Evolutionary conservation across 2,113 vertebrate genomes (phyloP).

Genomic region (Podarcis raffonei): DNA sequence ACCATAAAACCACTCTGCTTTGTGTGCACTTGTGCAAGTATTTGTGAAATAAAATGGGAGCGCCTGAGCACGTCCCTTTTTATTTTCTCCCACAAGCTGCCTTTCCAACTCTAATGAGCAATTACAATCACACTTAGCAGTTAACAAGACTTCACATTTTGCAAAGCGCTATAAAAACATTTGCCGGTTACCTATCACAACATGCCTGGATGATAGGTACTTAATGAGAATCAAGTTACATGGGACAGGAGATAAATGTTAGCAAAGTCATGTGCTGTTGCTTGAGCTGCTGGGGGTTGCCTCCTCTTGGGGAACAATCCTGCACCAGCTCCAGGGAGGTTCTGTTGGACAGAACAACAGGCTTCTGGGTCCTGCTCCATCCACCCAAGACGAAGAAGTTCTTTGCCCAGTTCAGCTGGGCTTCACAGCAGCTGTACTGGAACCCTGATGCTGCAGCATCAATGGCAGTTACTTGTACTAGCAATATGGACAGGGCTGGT

Average conservation of each 20-base stretch:
- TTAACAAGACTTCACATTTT: accelerated
- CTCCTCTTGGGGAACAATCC: neutral
- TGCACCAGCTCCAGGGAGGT: neutral
- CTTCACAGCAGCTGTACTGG: neutral
- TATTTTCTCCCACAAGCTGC: accelerated
- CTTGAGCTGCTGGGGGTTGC: neutral
- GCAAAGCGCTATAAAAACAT: neutral
- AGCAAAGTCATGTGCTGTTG: too few species aligned
- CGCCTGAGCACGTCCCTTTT: accelerated
- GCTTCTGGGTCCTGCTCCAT: neutral
- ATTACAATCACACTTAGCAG: constrained; percentile 22
- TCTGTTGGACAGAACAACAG: too few species aligned
- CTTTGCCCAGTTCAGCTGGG: neutral
- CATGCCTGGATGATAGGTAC: neutral
- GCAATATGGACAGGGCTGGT: neutral
- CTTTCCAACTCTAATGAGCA: constrained; percentile 19
- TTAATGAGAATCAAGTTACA: neutral
- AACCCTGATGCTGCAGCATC: neutral
- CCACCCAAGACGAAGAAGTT: neutral
- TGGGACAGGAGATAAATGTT: neutral
- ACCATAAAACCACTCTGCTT: neutral
- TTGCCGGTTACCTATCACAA: neutral
- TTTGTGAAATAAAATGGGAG: accelerated
- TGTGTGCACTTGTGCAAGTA: accelerated
- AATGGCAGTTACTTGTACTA: neutral